phyloP scores from a whole-genome alignment of 2,888 invertebrate genomes.

The Meganola albula region DNA sequence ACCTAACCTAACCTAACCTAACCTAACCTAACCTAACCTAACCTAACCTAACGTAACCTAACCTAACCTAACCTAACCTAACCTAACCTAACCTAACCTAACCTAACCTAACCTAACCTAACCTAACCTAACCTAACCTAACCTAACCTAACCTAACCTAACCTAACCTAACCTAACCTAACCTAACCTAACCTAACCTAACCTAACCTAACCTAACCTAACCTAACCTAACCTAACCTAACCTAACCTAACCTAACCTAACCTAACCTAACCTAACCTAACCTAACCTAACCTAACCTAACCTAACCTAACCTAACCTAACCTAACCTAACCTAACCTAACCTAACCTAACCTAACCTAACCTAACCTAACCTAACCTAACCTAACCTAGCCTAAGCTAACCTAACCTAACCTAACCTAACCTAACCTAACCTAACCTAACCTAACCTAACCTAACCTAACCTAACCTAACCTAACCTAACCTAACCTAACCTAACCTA shows the following conservation, averaged over 20 bases:
- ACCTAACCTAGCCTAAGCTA: background rate
- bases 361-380: background rate
- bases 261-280: constrained; percentile 6
- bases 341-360: background rate
- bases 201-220: constrained; percentile 9
- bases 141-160: constrained; percentile 3
- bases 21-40: constrained; percentile 6
- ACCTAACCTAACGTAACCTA: constrained; percentile 3
- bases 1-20: constrained; percentile 5
- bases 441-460: constrained; percentile 3
- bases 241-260: constrained; percentile 6
- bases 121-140: constrained; percentile 3
- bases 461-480: constrained; percentile 3
- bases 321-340: background rate
- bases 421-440: constrained; percentile 3
- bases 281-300: constrained; percentile 6
- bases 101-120: constrained; percentile 6
- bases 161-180: constrained; percentile 3
- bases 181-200: constrained; percentile 9
- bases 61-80: constrained; percentile 4
- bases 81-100: constrained; percentile 5
- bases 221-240: constrained; percentile 8
- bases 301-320: constrained; percentile 6
- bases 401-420: background rate
- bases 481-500: constrained; percentile 3